Evolutionary conservation across 2,797 vertebrate species (phyloP).

Genomic region (Hephaestus fuliginosus): DNA sequence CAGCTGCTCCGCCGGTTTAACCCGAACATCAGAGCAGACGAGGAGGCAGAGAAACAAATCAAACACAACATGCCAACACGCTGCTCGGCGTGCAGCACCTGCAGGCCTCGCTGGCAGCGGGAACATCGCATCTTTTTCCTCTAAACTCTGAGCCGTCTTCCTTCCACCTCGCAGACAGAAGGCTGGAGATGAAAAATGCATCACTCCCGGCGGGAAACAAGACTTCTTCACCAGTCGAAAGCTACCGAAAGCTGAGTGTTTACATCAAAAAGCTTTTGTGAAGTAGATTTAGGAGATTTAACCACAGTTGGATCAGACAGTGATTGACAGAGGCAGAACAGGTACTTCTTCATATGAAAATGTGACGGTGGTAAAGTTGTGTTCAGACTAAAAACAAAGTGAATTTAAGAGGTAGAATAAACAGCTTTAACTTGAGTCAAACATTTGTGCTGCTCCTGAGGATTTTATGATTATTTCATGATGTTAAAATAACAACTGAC

Average conservation of each 20-base stretch:
- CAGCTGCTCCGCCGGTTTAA: conserved; percentile 33
- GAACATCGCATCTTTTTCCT: conserved; percentile 6
- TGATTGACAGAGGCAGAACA: background rate
- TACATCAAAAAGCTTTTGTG: background rate
- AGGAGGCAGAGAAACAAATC: conserved; percentile 30
- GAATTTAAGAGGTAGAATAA: background rate
- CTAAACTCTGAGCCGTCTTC: background rate
- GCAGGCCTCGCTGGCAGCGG: conserved; percentile 16
- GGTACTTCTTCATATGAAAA: background rate
- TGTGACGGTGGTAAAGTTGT: too few species aligned
- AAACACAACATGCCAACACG: conserved; percentile 34
- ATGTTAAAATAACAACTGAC: too few species aligned
- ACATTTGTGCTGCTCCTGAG: background rate
- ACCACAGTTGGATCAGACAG: background rate
- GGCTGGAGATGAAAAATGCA: background rate
- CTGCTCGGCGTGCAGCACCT: conserved; percentile 12
- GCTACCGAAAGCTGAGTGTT: conserved; percentile 2
- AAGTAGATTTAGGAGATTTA: background rate
- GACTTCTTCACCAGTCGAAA: background rate
- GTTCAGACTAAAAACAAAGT: background rate
- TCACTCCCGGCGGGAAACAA: background rate
- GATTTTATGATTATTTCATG: background rate
- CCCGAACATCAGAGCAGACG: conserved; percentile 56
- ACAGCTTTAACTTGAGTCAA: background rate
- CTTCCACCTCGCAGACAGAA: background rate